A percentile compares a stretch with the other conserved stretches of the same genome.
Conservation (phyloP, 2,888 invertebrate genomes). For the Lypha dubia region DNA sequence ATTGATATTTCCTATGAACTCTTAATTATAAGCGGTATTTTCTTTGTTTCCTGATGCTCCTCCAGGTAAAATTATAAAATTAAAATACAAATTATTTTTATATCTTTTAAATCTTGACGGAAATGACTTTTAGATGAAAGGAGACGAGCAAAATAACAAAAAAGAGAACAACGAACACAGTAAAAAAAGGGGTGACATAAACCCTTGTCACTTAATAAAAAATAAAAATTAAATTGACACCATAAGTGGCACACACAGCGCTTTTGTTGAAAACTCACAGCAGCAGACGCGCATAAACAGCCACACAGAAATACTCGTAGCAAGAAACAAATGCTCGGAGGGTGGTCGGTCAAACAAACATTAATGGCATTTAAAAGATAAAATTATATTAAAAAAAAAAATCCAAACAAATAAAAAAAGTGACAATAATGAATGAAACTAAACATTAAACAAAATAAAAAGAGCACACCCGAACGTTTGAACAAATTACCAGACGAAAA, state of each 20-base stretch:
- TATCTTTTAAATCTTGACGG: slow-evolving; percentile 63
- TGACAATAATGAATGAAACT: slow-evolving; percentile 61
- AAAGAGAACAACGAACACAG: slow-evolving; percentile 17
- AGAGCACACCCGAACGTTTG: slow-evolving; percentile 3
- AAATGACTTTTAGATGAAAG: slow-evolving; percentile 56
- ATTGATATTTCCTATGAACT: neutral
- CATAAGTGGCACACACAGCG: slow-evolving; percentile 51
- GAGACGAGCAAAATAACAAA: neutral
- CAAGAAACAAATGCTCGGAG: slow-evolving; percentile 45
- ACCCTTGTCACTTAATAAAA: slow-evolving; percentile 69
- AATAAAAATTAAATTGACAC: slow-evolving; percentile 64
- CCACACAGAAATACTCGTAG: neutral
- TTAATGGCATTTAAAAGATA: slow-evolving; percentile 69
- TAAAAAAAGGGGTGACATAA: slow-evolving; percentile 65
- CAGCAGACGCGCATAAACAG: slow-evolving; percentile 12
- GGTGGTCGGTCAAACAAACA: slow-evolving; percentile 71
- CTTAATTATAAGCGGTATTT: slow-evolving; percentile 50
- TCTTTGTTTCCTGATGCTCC: neutral
- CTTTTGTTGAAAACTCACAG: slow-evolving; percentile 29
- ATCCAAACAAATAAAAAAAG: slow-evolving; percentile 22
- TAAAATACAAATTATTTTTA: slow-evolving; percentile 56
- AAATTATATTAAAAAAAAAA: slow-evolving; percentile 38
- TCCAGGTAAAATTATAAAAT: too few relatives aligned
- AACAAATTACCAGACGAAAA: slow-evolving; percentile 36
- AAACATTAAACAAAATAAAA: slow-evolving; percentile 53